Evolutionary conservation across 1,140 invertebrate species (phyloP), one percentile per base, ranked within the genome.

Genomic region (Aphelenchoides fujianensis): DNA sequence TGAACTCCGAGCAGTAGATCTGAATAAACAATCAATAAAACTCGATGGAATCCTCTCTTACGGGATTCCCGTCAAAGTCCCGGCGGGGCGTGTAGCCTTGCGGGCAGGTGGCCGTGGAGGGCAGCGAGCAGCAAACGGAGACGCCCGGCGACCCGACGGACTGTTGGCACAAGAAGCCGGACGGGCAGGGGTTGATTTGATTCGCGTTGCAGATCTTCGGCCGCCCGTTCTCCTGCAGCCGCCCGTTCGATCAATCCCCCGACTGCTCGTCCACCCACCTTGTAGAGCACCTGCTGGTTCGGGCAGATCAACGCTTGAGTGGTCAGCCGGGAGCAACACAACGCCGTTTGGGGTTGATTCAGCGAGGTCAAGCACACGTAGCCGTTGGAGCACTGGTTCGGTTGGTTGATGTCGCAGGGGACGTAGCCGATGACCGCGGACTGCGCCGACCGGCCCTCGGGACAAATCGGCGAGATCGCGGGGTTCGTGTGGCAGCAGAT

Each of bases 61-160:
- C 76, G 7, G 64, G 37, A 63, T 71, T 80, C 35, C 73, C 72
- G 27, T 23, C 55, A 31, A 70, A 41, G 37, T 81, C 72, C 9
- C 75, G n/a, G 16, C 68, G 55, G 16, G 76, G 54, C 2, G 74
- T 30, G 34, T 57, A 80, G 37, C 72, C 76, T 27, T 63, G 16
- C 5, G 78, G 78, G 41, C 78, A 80, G 48, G 68, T 72, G 5
- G 77, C 48, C 3, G 53, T 16, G 5, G 72, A 52, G 16, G 80
- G 71, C 5, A 57, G 71, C 3, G 78, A 81, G 67, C 78, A 80
- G 54, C 78, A 80, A 31, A 83, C 54, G 35, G 31, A 79, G 9
- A 80, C 34, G 1, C 59, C 57, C n/a, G 72, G 41, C 9, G 74
- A 68, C 19, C 74, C 73, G 3, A 83, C 32, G 19, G 77, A 63